These are phyloP conservation scores for Sebastes goodei DNA, from an alignment of 2,797 vertebrate species.

Conservation along the genomic window DNA sequence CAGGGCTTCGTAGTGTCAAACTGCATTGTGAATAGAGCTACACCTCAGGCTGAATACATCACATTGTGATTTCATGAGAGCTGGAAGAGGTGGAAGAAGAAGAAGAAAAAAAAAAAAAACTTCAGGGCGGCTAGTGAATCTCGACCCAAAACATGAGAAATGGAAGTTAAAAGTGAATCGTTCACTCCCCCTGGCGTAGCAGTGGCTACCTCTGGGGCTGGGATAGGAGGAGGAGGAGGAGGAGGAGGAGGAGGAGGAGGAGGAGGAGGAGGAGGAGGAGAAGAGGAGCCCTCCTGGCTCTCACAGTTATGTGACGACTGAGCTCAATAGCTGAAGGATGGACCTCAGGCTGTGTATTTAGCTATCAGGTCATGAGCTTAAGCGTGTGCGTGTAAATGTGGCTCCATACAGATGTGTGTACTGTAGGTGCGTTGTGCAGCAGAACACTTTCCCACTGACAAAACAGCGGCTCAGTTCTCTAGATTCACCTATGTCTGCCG, in stretches of 20 bases:
- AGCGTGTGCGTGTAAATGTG: slow-evolving; percentile 5
- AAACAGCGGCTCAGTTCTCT: slow-evolving; percentile 25
- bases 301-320: slow-evolving; percentile 61
- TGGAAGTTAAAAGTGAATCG: slow-evolving; percentile 79
- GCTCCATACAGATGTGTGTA: slow-evolving; percentile 4
- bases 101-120: slow-evolving; percentile 29
- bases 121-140: slow-evolving; percentile 67
- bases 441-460: slow-evolving; percentile 25
- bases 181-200: slow-evolving; percentile 74
- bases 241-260: slow-evolving; percentile 1
- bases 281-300: slow-evolving; percentile 61
- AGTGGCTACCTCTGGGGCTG: slow-evolving; percentile 76
- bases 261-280: slow-evolving; percentile 33
- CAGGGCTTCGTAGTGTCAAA: slow-evolving; percentile 77
- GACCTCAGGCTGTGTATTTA: slow-evolving; percentile 75
- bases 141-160: slow-evolving; percentile 75
- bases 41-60: slow-evolving; percentile 83
- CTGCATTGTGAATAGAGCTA: slow-evolving; percentile 81
- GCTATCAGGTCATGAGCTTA: slow-evolving; percentile 50
- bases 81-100: slow-evolving; percentile 61
- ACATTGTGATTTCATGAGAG: slow-evolving; percentile 85
- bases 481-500: slow-evolving; percentile 45
- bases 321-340: slow-evolving; percentile 70
- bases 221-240: slow-evolving; percentile 32
- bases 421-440: not conserved